Percentiles rank a stretch among this genome's conserved stretches.
Conservation (phyloP, 30 jellyfish, hydroid and myxozoan genomes). For the Catostylus mosaicus region DNA sequence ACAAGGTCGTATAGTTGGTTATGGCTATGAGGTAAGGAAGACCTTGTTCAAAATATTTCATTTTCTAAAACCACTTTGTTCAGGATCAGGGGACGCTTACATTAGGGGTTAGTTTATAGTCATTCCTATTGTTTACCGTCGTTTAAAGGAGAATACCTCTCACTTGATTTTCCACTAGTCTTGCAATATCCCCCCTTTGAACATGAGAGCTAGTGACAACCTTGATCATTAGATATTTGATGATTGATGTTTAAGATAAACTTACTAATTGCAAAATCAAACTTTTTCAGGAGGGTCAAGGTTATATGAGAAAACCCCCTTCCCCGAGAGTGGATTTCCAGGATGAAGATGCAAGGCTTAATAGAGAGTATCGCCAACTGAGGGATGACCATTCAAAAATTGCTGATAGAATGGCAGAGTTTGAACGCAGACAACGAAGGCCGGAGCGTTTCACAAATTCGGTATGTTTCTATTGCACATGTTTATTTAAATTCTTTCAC, state of each 20-base stretch:
- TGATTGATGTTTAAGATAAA: too few relatives aligned
- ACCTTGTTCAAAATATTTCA: background rate
- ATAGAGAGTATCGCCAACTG: constrained; percentile 65
- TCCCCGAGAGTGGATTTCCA: background rate
- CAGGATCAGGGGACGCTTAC: too few relatives aligned
- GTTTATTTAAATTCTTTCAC: too few relatives aligned
- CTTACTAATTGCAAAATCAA: too few relatives aligned
- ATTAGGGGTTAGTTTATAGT: too few relatives aligned
- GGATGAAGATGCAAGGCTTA: constrained; percentile 38
- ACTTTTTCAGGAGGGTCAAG: background rate
- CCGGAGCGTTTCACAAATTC: background rate
- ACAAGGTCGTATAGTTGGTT: constrained; percentile 7
- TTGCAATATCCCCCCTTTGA: too few relatives aligned
- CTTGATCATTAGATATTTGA: too few relatives aligned
- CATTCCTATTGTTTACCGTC: too few relatives aligned
- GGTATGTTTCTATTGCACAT: constrained; percentile 20
- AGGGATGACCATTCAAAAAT: constrained; percentile 39
- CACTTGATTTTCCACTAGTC: too few relatives aligned
- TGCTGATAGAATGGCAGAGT: constrained; percentile 58
- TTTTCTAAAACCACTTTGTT: too few relatives aligned
- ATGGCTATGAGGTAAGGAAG: background rate
- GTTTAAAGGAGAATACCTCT: too few relatives aligned
- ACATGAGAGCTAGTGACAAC: too few relatives aligned
- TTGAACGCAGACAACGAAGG: constrained; percentile 19
- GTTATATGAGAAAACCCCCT: background rate